Percentiles rank a stretch among this genome's conserved stretches.
phyloP scores from a whole-genome alignment of 2,888 invertebrate genomes.

The Pristionchus entomophagus region DNA sequence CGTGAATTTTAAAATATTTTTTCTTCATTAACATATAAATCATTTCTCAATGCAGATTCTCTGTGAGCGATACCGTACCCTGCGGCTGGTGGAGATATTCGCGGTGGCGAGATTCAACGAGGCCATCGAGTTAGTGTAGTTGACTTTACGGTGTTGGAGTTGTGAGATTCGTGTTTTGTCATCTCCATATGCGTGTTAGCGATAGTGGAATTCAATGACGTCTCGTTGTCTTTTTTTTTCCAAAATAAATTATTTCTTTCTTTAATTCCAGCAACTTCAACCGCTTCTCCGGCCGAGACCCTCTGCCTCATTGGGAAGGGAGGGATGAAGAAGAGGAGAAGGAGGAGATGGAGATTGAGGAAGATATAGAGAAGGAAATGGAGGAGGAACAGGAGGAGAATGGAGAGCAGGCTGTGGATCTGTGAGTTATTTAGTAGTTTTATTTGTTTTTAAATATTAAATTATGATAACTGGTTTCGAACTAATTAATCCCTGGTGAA shows the following conservation, averaged over 20 bases:
- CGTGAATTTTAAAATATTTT: neutral
- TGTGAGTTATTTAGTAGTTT: neutral
- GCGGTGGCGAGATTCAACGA: neutral
- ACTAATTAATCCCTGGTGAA: too few species aligned
- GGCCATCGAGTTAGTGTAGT: slow-evolving; percentile 5
- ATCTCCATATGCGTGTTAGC: too few species aligned
- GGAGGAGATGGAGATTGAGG: neutral
- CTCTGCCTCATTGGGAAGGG: neutral
- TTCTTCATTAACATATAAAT: neutral
- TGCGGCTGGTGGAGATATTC: neutral
- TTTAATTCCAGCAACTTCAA: slow-evolving; percentile 5
- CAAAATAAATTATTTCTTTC: too few species aligned
- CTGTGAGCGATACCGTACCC: neutral
- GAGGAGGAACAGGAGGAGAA: neutral
- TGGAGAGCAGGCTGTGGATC: neutral
- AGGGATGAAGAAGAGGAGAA: neutral
- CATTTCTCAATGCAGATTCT: neutral
- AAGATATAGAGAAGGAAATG: too few species aligned
- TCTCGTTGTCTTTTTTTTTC: too few species aligned
- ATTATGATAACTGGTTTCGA: neutral
- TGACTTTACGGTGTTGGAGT: too few species aligned
- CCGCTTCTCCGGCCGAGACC: neutral
- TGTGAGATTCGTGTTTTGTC: too few species aligned
- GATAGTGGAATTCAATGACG: too few species aligned
- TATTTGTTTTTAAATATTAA: neutral